Evolutionary conservation across 37 sponge, comb jelly and placozoan genomes (phyloP).

Genomic region (Corticium candelabrum): DNA sequence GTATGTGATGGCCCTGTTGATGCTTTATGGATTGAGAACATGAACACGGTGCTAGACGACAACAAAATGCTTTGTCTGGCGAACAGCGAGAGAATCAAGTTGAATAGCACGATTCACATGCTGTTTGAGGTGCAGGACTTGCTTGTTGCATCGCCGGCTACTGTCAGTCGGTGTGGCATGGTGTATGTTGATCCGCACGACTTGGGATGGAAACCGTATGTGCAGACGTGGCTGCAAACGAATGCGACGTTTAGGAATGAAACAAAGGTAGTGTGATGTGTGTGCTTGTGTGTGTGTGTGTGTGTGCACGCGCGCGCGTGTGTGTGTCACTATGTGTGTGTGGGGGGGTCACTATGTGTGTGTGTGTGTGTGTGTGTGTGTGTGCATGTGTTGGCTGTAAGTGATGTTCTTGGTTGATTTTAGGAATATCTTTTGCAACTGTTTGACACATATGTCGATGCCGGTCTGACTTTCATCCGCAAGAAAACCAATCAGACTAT

Average conservation of each 20-base stretch:
- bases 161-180: conserved; percentile 99
- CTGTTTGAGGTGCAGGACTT: conserved; percentile 98
- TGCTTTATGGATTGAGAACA: conserved; percentile 99
- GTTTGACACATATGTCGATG: conserved; percentile 73
- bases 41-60: conserved; percentile 99
- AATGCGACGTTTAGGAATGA: conserved; percentile 55
- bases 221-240: conserved; percentile 75
- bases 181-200: conserved; percentile 91
- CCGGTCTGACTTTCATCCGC: conserved; percentile 76
- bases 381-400: background rate
- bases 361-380: no score
- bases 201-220: conserved; percentile 76
- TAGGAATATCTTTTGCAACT: conserved; percentile 62
- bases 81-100: conserved; percentile 94
- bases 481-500: conserved; percentile 75
- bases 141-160: conserved; percentile 95
- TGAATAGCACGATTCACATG: conserved; percentile 91
- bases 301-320: background rate
- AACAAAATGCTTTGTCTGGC: conserved; percentile 99
- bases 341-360: no score
- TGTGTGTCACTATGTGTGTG: background rate
- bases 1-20: conserved; percentile 99
- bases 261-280: conserved; percentile 37
- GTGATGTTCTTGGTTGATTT: background rate
- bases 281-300: background rate